Conservation (phyloP, 2,797 vertebrate genomes). For the Poecilia velifera region DNA sequence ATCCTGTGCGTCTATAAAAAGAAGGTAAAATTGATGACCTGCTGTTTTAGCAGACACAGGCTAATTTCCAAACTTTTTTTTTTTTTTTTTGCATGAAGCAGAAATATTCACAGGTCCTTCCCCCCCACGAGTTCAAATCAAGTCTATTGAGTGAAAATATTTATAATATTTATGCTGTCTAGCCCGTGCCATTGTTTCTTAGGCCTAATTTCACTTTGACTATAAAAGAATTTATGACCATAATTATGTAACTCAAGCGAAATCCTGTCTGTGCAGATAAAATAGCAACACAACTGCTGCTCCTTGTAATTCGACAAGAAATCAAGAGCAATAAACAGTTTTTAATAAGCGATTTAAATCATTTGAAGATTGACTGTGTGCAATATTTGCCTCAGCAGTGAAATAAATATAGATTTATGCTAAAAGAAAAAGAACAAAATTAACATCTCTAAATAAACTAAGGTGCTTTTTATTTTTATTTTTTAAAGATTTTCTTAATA, state of each 20-base stretch:
- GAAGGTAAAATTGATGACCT: not conserved
- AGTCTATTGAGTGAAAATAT: not conserved
- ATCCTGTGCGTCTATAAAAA: not conserved
- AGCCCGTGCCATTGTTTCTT: not conserved
- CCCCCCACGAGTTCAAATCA: not conserved
- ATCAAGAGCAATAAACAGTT: not conserved
- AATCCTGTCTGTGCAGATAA: not conserved
- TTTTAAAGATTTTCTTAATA: not conserved
- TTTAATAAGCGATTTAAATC: not conserved
- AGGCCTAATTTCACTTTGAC: not conserved
- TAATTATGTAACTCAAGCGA: not conserved
- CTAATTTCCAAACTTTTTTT: not conserved
- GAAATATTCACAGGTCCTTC: not conserved
- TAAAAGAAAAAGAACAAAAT: not conserved
- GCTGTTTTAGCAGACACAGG: not conserved
- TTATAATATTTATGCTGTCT: not conserved
- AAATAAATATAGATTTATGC: not conserved
- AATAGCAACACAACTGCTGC: not conserved
- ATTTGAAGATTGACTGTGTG: not conserved
- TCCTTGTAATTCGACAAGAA: not conserved
- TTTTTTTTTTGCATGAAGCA: not conserved
- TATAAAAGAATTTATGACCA: not conserved
- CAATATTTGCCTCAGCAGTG: not conserved
- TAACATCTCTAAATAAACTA: not conserved
- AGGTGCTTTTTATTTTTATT: not conserved